A percentile compares a stretch with the other conserved stretches of the same genome.
These are phyloP conservation scores for Ophiodon elongatus DNA, from an alignment of 2,113 vertebrate species.

Conservation along the genomic window DNA sequence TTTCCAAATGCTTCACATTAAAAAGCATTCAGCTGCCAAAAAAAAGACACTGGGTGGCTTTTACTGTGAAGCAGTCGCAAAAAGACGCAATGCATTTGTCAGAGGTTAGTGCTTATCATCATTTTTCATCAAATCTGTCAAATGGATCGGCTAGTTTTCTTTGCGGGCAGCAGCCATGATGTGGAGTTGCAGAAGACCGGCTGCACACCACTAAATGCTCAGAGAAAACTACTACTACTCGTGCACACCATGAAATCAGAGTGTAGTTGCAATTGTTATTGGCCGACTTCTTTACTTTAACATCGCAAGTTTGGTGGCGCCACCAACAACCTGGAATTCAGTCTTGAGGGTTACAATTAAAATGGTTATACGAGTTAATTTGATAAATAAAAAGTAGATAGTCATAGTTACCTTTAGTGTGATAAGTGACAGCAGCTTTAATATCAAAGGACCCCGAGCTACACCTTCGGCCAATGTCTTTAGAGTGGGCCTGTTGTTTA, in stretches of 20 bases:
- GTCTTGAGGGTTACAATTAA: slow-evolving; percentile 15
- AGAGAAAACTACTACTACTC: not conserved
- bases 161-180: too few species aligned
- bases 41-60: not conserved
- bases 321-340: not conserved
- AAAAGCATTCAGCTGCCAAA: not conserved
- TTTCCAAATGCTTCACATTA: slow-evolving; percentile 2
- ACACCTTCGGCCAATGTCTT: slow-evolving; percentile 92
- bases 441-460: slow-evolving; percentile 94
- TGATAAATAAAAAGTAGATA: not conserved
- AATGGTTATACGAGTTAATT: not conserved
- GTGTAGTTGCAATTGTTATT: not conserved
- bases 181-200: not conserved
- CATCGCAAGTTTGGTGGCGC: not conserved
- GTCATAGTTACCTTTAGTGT: slow-evolving; percentile 94
- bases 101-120: not conserved
- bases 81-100: not conserved
- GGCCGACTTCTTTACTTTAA: not conserved
- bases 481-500: slow-evolving; percentile 91
- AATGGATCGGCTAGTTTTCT: not conserved
- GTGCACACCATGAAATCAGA: not conserved
- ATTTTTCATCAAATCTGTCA: not conserved
- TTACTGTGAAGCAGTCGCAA: not conserved
- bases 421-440: slow-evolving; percentile 97
- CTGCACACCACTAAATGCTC: not conserved